Evolutionary conservation across 1,140 invertebrate genomes (phyloP), one percentile per base, ranked within the genome.

Genomic region (Neodiprion lecontei): DNA sequence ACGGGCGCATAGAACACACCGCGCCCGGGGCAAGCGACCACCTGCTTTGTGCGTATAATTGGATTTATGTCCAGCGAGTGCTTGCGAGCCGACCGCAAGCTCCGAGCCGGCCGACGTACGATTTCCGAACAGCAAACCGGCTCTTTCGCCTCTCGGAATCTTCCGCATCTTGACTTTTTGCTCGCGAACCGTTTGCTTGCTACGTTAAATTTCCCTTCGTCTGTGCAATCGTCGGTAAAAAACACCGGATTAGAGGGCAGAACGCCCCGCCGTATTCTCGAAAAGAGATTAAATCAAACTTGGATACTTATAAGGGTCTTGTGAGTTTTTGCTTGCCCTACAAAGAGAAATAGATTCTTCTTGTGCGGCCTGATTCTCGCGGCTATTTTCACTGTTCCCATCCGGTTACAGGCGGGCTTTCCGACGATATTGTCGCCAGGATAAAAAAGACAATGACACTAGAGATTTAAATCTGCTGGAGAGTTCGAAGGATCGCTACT

Each of bases 11-110:
- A 17, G 53, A 61, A 61, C 53, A 61, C 11, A 40, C 1, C 5
- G 28, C 28, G 53, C 53, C 8, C 4, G 53, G 53, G 53, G 53
- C 53, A 61, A 61, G 28, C 28, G 73, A 66, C 70, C 76, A 74
- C 73, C 77, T 80, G 78, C 82, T 84, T 82, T 83, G 82, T 84
- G 80, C 80, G 77, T 82, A 79, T 83, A 84, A 84, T 82, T 83
- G 82, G 79, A 84, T 83, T 84, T 82, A 79, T 75, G 77, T 82
- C 74, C 74, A 79, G 77, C 76, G 80, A 77, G 73, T 78, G 72
- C 74, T 76, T 53, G 67, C 21, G 11, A 14, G 67, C 53, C 53
- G 53, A 17, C n/a, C n/a, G 53, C 53, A 61, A 17, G 4, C 53
- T 61, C 11, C 53, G 9, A 9, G 11, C 11, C n/a, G 53, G 28